phyloP scores from a whole-genome alignment of 2,113 vertebrate species.

The Vireo altiloquus region DNA sequence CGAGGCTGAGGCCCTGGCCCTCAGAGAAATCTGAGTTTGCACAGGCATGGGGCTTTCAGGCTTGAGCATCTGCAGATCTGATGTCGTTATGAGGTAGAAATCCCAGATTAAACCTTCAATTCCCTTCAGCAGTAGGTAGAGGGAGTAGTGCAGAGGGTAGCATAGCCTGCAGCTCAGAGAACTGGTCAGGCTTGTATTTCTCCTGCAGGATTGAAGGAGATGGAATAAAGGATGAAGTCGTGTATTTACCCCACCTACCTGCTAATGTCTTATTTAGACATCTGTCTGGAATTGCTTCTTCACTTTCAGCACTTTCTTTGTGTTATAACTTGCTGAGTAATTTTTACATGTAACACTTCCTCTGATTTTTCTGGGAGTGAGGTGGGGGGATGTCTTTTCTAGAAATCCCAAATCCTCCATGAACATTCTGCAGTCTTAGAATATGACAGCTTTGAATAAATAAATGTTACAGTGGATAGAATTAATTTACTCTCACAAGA shows the following conservation, averaged over 20 bases:
- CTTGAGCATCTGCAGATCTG: not conserved
- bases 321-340: not conserved
- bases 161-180: not conserved
- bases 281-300: not conserved
- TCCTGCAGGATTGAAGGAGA: not conserved
- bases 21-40: not conserved
- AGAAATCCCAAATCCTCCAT: not conserved
- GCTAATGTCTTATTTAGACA: not conserved
- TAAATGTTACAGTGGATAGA: not conserved
- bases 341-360: not conserved
- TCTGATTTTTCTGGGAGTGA: not conserved
- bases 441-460: not conserved
- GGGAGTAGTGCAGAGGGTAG: not conserved
- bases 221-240: not conserved
- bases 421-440: not conserved
- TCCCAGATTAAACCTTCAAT: not conserved
- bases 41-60: not conserved
- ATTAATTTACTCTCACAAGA: not conserved
- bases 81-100: not conserved
- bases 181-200: not conserved
- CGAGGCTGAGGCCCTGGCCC: not conserved
- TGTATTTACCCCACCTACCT: not conserved
- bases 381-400: not conserved
- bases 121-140: not conserved
- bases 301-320: not conserved